Evolutionary conservation across 2,113 vertebrate species (phyloP).

Genomic region (Hydrolagus affinis): DNA sequence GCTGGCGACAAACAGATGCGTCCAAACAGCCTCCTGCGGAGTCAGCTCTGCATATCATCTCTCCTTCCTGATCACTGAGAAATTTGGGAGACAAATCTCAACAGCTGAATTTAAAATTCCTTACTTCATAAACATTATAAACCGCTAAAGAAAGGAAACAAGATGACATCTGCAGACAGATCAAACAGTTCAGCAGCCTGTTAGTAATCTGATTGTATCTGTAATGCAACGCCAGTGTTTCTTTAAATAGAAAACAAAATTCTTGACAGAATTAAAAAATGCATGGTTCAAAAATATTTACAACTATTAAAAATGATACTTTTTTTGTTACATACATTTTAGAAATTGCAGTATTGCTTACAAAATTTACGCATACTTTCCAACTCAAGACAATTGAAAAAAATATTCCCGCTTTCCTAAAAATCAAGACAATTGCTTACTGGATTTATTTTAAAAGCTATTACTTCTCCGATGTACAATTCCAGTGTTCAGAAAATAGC

Average conservation of each 20-base stretch:
- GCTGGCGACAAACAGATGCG: conserved; percentile 44
- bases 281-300: neutral
- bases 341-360: neutral
- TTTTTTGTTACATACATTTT: neutral
- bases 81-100: neutral
- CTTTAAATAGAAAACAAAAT: neutral
- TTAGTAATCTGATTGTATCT: too few relatives aligned
- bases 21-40: conserved; percentile 41
- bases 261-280: neutral
- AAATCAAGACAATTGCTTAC: neutral
- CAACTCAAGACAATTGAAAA: neutral
- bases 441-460: neutral
- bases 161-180: too few relatives aligned
- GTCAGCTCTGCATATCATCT: neutral
- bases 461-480: too few relatives aligned
- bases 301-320: neutral
- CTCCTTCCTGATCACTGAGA: neutral
- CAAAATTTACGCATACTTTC: neutral
- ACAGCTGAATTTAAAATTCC: neutral
- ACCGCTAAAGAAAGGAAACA: neutral
- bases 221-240: neutral
- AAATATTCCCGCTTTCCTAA: neutral
- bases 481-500: too few relatives aligned
- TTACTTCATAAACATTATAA: neutral
- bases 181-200: too few relatives aligned